Conservation (phyloP, 2,113 vertebrate species). For the Phyllopteryx taeniolatus region DNA sequence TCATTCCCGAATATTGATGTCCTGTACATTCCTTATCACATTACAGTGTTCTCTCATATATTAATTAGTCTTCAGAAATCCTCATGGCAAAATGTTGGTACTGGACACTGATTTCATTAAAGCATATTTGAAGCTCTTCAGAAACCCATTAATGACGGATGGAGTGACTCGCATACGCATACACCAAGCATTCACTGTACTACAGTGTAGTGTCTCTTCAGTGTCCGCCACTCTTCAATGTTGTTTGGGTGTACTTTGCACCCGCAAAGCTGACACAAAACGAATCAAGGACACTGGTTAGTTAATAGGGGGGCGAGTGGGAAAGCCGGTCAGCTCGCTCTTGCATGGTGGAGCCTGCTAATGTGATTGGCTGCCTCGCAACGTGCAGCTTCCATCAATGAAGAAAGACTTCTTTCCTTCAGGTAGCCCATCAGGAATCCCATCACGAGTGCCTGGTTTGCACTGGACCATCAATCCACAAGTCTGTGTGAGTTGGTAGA, state of each 20-base stretch:
- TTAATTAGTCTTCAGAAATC: constrained; percentile 15
- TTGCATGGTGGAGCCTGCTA: constrained; percentile 36
- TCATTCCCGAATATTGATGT: background rate
- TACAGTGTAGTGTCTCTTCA: background rate
- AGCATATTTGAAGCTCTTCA: constrained; percentile 12
- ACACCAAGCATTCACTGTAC: background rate
- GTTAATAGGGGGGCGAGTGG: constrained; percentile 31
- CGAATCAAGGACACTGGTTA: constrained; percentile 16
- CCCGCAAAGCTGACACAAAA: constrained; percentile 20
- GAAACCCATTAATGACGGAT: constrained; percentile 32
- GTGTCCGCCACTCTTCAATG: background rate
- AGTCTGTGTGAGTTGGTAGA: constrained; percentile 36
- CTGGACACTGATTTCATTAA: constrained; percentile 22
- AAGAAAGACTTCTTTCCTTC: constrained; percentile 47
- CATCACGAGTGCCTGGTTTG: constrained; percentile 41
- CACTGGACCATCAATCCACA: constrained; percentile 51
- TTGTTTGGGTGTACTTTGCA: constrained; percentile 11
- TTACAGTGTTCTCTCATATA: background rate
- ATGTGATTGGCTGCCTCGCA: constrained; percentile 39
- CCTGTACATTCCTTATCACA: background rate
- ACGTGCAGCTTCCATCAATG: constrained; percentile 36
- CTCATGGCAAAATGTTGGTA: constrained; percentile 4
- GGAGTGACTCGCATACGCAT: background rate
- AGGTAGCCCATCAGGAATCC: constrained; percentile 54
- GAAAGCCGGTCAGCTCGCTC: constrained; percentile 23